These are phyloP conservation scores for Muntiacus muntjak DNA, from an alignment of 2,113 vertebrate species.

Conservation along the genomic window DNA sequence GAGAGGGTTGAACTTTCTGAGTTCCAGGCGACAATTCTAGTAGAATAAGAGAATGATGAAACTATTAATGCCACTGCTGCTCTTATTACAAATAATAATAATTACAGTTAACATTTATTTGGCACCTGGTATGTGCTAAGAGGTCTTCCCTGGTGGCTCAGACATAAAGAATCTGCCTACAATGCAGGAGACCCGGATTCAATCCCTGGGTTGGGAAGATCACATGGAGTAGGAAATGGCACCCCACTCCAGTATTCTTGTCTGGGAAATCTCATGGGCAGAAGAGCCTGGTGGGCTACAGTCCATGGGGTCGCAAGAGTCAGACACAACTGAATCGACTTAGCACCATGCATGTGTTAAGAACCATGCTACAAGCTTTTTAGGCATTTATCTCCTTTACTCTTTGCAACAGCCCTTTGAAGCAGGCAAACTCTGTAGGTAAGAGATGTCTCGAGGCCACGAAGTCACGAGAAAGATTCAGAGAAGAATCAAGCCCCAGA, in stretches of 20 bases:
- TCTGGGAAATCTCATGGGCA: not conserved
- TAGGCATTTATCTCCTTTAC: not conserved
- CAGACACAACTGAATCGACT: not conserved
- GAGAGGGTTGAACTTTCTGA: not conserved
- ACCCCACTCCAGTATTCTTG: not conserved
- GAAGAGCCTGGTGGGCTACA: not conserved
- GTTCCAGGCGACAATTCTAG: not conserved
- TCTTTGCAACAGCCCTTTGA: not conserved
- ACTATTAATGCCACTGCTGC: not conserved
- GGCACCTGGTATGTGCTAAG: not conserved
- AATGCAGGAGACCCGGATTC: not conserved
- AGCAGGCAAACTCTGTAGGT: not conserved
- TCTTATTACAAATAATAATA: not conserved
- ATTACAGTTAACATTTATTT: not conserved
- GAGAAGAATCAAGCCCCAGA: not conserved
- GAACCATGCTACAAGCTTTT: not conserved
- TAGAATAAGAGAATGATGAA: not conserved
- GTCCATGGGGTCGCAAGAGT: not conserved
- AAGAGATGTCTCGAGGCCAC: not conserved
- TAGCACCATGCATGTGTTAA: not conserved
- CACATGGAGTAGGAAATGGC: not conserved
- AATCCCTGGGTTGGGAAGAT: not conserved
- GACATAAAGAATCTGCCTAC: not conserved
- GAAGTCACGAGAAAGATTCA: not conserved
- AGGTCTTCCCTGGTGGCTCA: not conserved